Evolutionary conservation across 1,140 invertebrate genomes (phyloP).

Genomic region (Leptinotarsa texana): DNA sequence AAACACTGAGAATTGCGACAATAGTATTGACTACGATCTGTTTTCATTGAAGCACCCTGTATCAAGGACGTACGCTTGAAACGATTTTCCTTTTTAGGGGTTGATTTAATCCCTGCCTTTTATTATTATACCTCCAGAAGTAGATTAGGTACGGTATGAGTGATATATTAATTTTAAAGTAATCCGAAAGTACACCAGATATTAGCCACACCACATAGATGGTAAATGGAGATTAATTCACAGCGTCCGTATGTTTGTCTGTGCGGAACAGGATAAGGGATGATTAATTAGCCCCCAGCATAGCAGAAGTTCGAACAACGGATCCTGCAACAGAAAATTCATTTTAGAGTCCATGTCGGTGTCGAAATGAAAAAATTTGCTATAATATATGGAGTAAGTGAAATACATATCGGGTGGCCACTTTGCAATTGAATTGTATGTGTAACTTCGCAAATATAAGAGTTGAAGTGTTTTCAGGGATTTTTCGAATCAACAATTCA

Average conservation of each 20-base stretch:
- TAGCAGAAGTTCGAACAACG: not conserved
- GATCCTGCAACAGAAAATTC: not conserved
- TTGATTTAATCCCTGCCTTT: not conserved
- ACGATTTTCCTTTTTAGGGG: not conserved
- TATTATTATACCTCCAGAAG: not conserved
- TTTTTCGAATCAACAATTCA: no score
- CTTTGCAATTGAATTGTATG: no score
- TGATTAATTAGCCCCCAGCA: not conserved
- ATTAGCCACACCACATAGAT: not conserved
- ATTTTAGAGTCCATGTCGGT: not conserved
- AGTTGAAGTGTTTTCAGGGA: no score
- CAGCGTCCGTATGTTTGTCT: not conserved
- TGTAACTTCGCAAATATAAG: no score
- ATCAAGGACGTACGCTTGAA: not conserved
- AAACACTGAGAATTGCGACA: not conserved
- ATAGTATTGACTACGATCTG: no score
- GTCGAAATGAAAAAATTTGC: no score
- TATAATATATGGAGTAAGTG: no score
- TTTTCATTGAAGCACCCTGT: not conserved
- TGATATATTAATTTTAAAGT: not conserved
- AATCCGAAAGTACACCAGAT: slow-evolving; percentile 1
- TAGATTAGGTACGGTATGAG: not conserved
- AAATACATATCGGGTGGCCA: no score
- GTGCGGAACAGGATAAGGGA: slow-evolving; percentile 4
- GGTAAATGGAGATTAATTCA: not conserved